A percentile compares a stretch with the other conserved stretches of the same genome.
phyloP scores from a whole-genome alignment of 1,140 invertebrate genomes.

The Lepidurus apus region DNA sequence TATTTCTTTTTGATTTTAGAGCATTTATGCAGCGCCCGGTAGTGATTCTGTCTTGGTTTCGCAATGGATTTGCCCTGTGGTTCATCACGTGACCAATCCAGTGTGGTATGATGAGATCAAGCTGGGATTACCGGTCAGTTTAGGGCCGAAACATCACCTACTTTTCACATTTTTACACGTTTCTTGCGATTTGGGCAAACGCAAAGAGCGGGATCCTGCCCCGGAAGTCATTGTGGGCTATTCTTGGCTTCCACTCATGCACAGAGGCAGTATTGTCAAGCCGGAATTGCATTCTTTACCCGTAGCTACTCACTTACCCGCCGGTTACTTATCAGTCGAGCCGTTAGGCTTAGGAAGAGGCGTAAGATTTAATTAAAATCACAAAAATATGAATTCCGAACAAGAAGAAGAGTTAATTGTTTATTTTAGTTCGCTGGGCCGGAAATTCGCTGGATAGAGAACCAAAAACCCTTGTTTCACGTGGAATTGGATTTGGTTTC shows the following conservation, averaged over 20 bases:
- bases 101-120: slow-evolving; percentile 87
- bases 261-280: slow-evolving; percentile 63
- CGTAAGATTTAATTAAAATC: slow-evolving; percentile 51
- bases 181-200: slow-evolving; percentile 66
- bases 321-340: slow-evolving; percentile 81
- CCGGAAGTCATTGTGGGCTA: slow-evolving; percentile 85
- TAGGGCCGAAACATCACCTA: slow-evolving; percentile 71
- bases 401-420: not conserved
- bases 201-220: slow-evolving; percentile 64
- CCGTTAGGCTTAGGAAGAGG: slow-evolving; percentile 83
- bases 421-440: slow-evolving; percentile 72
- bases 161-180: slow-evolving; percentile 86
- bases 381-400: not conserved
- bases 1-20: slow-evolving; percentile 48
- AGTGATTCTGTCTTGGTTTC: slow-evolving; percentile 54
- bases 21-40: slow-evolving; percentile 68
- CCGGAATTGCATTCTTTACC: slow-evolving; percentile 71
- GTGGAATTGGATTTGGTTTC: slow-evolving; percentile 77
- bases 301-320: slow-evolving; percentile 75
- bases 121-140: slow-evolving; percentile 68
- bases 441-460: slow-evolving; percentile 87
- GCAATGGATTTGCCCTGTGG: slow-evolving; percentile 59
- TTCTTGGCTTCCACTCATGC: slow-evolving; percentile 78
- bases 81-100: slow-evolving; percentile 74
- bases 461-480: slow-evolving; percentile 75